Evolutionary conservation across 2,113 vertebrate genomes (phyloP), one percentile per base, ranked within the genome.

Genomic region (Nasalis larvatus): DNA sequence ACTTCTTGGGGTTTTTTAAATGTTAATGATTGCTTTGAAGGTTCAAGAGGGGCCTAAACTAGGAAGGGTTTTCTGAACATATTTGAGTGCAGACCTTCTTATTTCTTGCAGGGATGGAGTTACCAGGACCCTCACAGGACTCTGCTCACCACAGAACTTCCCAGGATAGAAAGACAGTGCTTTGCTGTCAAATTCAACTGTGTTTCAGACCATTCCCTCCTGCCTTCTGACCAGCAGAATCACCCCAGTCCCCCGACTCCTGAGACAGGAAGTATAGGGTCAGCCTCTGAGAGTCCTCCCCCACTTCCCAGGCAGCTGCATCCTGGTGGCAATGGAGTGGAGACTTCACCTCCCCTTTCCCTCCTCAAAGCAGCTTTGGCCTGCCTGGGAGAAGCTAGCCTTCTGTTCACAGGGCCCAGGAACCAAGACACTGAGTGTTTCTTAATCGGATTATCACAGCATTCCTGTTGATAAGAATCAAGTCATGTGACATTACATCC

Each of bases 401-500:
- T 12, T 68, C 42, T 42, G 35, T 14, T 6, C 21, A 4, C 0
- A 40, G 23, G 27, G 30, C 21, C 13, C n/a, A 2, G 10, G 63
- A 35, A 13, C 18, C n/a, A 16, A 32, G 60, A 35, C 3, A 18
- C 18, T 20, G 30, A 45, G 56, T 11, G 1, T 68, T 35, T 49
- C 45, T 47, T 35, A 8, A 11, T 74, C 20, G 25, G 42, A 60
- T 63, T 9, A 37, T 18, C 37, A 18, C 2, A 23, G 18, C 2
- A 0, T 76, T 25, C 5, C 0, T 56, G 3, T 45, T 37, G 12
- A 30, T 17, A 32, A 76, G 71, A 80, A 49, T 1, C 0, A 0
- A 40, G 7, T 49, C 81, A 23, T 9, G 4, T 3, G n/a, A 20
- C 4, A 11, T 4, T 5, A 17, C 4, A 14, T 20, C 37, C 45